Conservation (phyloP, 2,888 invertebrate genomes). For the Rosalia funebris region DNA sequence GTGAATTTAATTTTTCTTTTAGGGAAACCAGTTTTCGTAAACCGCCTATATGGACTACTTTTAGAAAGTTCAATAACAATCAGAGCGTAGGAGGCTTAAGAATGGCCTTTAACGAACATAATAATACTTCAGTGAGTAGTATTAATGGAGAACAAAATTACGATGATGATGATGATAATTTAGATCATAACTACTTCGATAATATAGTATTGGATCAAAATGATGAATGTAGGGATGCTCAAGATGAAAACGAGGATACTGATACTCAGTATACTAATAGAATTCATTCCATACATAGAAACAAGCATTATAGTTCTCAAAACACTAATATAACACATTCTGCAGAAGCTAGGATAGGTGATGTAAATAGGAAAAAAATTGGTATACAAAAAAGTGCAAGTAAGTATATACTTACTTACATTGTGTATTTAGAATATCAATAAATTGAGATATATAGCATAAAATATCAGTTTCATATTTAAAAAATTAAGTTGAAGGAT, state of each 20-base stretch:
- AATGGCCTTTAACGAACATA: slow-evolving; percentile 5
- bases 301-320: slow-evolving; percentile 23
- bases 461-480: no score
- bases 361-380: slow-evolving; percentile 27
- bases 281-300: slow-evolving; percentile 41
- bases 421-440: no score
- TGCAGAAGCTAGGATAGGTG: slow-evolving; percentile 41
- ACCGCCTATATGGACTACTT: slow-evolving; percentile 7
- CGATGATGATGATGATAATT: slow-evolving; percentile 3
- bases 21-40: slow-evolving; percentile 2
- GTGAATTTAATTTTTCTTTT: neutral
- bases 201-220: neutral
- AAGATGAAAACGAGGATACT: neutral
- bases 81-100: neutral
- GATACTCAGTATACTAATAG: slow-evolving; percentile 9
- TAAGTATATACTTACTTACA: slow-evolving; percentile 16
- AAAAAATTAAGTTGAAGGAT: no score
- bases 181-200: slow-evolving; percentile 15
- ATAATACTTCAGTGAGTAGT: slow-evolving; percentile 1
- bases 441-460: no score
- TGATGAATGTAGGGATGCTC: neutral
- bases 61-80: neutral
- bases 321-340: slow-evolving; percentile 32
- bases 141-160: neutral
- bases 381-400: slow-evolving; percentile 17